A percentile compares a stretch with the other conserved stretches of the same genome.
Evolutionary conservation across 2,888 invertebrate genomes (phyloP).

Genomic region (Neoascia interrupta): DNA sequence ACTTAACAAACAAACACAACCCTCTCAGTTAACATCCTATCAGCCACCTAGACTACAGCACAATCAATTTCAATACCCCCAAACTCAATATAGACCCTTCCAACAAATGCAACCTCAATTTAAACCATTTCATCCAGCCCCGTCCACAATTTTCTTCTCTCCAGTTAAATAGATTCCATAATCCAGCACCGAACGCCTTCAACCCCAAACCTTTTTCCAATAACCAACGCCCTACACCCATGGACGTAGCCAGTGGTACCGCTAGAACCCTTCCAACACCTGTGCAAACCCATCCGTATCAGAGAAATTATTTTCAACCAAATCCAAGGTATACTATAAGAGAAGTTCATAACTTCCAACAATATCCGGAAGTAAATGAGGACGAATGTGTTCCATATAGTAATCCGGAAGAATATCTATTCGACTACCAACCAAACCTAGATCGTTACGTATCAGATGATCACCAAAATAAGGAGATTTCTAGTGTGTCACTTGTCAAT

Average conservation of each 20-base stretch:
- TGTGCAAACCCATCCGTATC: neutral
- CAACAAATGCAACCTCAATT: too few species aligned
- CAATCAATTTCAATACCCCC: neutral
- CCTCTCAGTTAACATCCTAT: neutral
- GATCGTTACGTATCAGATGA: neutral
- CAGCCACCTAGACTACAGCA: neutral
- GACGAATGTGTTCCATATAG: neutral
- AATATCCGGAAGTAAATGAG: neutral
- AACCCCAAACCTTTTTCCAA: neutral
- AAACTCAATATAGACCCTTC: neutral
- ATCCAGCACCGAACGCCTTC: neutral
- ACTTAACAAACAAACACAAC: neutral
- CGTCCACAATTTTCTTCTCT: neutral
- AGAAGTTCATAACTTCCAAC: neutral
- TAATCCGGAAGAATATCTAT: neutral
- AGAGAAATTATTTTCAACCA: constrained; percentile 1
- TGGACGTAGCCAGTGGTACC: neutral
- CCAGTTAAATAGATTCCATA: neutral
- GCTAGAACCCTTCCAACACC: constrained; percentile 5
- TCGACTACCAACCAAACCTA: neutral
- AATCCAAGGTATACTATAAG: constrained; percentile 6
- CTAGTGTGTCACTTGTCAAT: neutral
- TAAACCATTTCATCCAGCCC: too few species aligned
- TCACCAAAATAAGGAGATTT: neutral
- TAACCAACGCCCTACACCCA: neutral